Conservation (phyloP, 2,797 vertebrate species). For the Argyrosomus regius region DNA sequence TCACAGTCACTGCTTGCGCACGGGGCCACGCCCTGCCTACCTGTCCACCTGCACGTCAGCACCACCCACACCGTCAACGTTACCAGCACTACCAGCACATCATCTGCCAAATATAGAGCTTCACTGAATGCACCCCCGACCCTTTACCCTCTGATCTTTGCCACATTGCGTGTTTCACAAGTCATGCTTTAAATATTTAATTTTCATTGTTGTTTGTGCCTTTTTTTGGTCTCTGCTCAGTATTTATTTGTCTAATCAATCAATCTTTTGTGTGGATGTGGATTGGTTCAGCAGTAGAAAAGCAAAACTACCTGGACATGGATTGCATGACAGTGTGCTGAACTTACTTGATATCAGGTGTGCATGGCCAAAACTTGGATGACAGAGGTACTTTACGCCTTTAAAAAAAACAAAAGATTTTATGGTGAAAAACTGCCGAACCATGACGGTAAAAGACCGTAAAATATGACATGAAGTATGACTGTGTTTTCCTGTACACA, state of each 20-base stretch:
- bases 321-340: not conserved
- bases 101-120: not conserved
- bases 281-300: not conserved
- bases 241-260: not conserved
- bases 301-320: not conserved
- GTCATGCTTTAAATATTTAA: not conserved
- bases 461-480: too few species aligned
- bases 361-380: not conserved
- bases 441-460: too few species aligned
- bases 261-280: not conserved
- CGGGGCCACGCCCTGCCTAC: slow-evolving; percentile 86
- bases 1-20: slow-evolving; percentile 86
- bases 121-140: not conserved
- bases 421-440: too few species aligned
- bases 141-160: not conserved
- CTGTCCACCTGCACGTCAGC: slow-evolving; percentile 78
- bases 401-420: too few species aligned
- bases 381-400: too few species aligned
- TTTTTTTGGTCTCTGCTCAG: not conserved
- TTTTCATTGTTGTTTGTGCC: not conserved
- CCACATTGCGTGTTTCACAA: not conserved
- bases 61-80: slow-evolving; percentile 30
- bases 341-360: not conserved
- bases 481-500: too few species aligned
- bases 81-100: slow-evolving; percentile 22